Evolutionary conservation across 2,888 invertebrate genomes (phyloP).

Genomic region (Mythimna ferrago): DNA sequence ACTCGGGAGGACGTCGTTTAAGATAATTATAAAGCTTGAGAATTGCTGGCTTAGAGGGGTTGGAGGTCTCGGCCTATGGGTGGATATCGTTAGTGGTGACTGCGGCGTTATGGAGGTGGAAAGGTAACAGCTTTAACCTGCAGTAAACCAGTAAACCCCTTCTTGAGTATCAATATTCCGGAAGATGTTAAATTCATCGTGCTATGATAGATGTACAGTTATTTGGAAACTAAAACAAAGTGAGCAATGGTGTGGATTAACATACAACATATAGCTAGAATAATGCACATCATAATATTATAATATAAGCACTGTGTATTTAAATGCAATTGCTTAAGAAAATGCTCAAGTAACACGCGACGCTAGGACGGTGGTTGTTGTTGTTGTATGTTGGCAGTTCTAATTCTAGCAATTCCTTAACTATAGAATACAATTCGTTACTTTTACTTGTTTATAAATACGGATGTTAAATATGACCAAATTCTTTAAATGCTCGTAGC

Average conservation of each 20-base stretch:
- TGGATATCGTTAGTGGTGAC: conserved; percentile 18
- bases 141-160: not conserved
- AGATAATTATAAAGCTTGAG: conserved; percentile 38
- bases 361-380: no score
- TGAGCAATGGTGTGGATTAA: not conserved
- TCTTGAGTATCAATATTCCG: not conserved
- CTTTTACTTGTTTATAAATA: no score
- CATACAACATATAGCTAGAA: not conserved
- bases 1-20: conserved; percentile 26
- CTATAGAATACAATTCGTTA: no score
- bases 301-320: no score
- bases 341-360: no score
- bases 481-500: conserved; percentile 25
- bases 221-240: not conserved
- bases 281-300: no score
- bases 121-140: not conserved
- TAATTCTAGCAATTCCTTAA: no score
- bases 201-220: not conserved
- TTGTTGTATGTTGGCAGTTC: no score
- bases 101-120: conserved; percentile 11
- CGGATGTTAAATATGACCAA: not conserved
- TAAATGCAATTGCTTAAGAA: no score
- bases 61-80: conserved; percentile 5
- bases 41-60: not conserved
- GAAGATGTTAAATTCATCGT: not conserved